Conservation (phyloP, 2,113 vertebrate genomes). For the Rallus limicola region DNA sequence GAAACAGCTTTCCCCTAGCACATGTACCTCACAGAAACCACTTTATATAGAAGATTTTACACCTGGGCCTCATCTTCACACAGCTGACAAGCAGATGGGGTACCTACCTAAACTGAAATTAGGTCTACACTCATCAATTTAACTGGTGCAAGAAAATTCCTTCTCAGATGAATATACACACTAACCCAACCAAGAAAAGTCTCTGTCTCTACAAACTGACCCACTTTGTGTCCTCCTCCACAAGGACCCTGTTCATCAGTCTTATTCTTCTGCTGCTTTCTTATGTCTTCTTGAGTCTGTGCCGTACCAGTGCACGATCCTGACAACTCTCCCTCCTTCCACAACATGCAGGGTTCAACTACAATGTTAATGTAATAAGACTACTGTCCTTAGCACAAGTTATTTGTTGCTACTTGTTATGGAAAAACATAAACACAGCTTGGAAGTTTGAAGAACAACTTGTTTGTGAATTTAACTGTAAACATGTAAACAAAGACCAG, state of each 20-base stretch:
- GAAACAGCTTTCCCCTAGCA: no score
- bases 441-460: neutral
- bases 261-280: neutral
- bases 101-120: no score
- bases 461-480: neutral
- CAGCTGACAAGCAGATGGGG: no score
- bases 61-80: no score
- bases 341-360: neutral
- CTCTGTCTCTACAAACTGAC: no score
- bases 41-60: no score
- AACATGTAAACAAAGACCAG: neutral
- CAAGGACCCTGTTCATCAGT: neutral
- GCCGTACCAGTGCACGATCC: fast-evolving
- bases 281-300: neutral
- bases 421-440: neutral
- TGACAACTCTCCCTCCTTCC: neutral
- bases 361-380: neutral
- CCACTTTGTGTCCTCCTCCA: neutral
- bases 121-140: no score
- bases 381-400: neutral
- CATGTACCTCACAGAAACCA: no score
- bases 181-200: no score
- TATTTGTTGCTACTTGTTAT: neutral
- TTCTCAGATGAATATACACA: no score
- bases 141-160: no score